Conservation (phyloP, 2,797 vertebrate species). For the Tokudaia tokunoshimensis region DNA sequence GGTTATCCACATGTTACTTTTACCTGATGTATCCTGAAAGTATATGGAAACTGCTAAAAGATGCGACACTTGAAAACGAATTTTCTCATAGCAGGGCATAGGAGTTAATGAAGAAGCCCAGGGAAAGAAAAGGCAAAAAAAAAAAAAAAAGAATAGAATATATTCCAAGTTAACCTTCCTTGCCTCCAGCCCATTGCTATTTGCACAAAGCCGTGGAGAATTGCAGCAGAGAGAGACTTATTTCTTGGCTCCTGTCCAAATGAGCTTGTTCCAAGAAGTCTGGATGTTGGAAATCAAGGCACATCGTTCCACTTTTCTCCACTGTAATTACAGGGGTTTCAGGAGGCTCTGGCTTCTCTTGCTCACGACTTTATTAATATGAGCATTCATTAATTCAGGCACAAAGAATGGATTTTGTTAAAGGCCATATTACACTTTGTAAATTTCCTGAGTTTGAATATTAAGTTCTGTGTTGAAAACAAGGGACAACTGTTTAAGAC, state of each 20-base stretch:
- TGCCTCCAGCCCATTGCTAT: not conserved
- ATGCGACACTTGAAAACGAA: not conserved
- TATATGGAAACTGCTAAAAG: not conserved
- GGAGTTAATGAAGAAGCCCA: not conserved
- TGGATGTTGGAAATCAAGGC: not conserved
- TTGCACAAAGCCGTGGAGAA: not conserved
- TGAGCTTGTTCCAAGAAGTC: not conserved
- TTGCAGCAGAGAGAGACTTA: not conserved
- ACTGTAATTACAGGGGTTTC: not conserved
- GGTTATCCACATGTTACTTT: not conserved
- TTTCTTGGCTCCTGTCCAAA: not conserved
- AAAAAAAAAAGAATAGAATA: not conserved
- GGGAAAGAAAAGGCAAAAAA: not conserved
- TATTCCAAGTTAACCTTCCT: not conserved
- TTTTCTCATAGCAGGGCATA: not conserved
- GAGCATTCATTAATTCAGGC: not conserved
- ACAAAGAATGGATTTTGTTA: not conserved
- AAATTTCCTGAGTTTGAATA: conserved; percentile 49
- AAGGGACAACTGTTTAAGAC: conserved; percentile 51
- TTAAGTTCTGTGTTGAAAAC: conserved; percentile 12
- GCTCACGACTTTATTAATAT: not conserved
- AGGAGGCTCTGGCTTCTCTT: not conserved
- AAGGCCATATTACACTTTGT: not conserved
- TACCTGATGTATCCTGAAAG: not conserved
- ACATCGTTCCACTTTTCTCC: not conserved